Evolutionary conservation across 2,113 vertebrate genomes (phyloP).

Genomic region (Spilogale gracilis): DNA sequence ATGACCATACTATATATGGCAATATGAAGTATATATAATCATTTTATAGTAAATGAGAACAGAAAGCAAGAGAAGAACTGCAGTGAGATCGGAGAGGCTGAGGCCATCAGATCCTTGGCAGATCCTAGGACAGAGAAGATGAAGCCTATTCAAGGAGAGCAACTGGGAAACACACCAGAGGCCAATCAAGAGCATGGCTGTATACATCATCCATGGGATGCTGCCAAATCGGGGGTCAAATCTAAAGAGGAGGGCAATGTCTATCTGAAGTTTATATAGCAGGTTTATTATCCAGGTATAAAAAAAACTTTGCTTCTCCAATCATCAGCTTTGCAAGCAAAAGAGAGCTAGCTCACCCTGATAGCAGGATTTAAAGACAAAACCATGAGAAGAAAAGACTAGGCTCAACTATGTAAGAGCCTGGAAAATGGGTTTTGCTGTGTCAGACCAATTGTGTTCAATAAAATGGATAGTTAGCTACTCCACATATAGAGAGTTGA

Average conservation of each 20-base stretch:
- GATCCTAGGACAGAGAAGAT: background rate
- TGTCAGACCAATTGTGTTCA: constrained; percentile 6
- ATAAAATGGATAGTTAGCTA: constrained; percentile 19
- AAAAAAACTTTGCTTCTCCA: constrained; percentile 21
- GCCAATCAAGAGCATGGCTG: background rate
- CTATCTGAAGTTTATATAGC: background rate
- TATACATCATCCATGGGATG: background rate
- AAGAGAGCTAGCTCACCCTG: background rate
- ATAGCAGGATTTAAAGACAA: background rate
- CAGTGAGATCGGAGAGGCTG: background rate
- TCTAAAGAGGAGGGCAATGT: background rate
- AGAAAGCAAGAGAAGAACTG: background rate
- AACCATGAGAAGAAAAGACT: background rate
- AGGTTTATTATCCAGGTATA: background rate
- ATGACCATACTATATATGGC: background rate
- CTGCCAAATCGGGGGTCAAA: background rate
- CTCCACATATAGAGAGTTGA: background rate
- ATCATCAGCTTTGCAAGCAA: constrained; percentile 6
- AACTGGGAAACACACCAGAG: background rate
- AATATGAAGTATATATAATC: background rate
- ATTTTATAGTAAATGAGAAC: constrained; percentile 7
- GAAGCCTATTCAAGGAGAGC: background rate
- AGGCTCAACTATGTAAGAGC: background rate
- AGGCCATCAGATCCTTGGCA: background rate
- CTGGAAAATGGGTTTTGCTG: background rate